phyloP scores from a whole-genome alignment of 2,888 invertebrate species.

The Tiphia femorata region DNA sequence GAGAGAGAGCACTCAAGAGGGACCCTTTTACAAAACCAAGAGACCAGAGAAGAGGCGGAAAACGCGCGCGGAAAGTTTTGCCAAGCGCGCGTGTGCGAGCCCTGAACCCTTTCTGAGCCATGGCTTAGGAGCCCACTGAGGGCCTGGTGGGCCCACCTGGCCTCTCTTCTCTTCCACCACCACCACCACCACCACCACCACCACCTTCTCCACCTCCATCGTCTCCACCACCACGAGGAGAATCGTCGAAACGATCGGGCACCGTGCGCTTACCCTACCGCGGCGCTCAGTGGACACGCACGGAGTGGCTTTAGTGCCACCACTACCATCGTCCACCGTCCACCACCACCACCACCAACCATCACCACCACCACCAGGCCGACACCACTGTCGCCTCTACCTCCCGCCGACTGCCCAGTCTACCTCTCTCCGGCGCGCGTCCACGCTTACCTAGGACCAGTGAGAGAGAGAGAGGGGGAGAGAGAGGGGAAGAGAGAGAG shows the following conservation, averaged over 20 bases:
- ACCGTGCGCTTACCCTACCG: conserved; percentile 24
- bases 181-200: conserved; percentile 13
- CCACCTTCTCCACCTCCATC: conserved; percentile 18
- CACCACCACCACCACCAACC: conserved; percentile 6
- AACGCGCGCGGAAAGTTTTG: conserved; percentile 29
- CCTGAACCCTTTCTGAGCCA: conserved; percentile 48
- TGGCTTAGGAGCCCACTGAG: conserved; percentile 26
- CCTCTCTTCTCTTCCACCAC: conserved; percentile 26
- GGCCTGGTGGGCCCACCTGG: conserved; percentile 38
- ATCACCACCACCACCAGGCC: conserved; percentile 41
- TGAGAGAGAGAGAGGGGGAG: conserved; percentile 27
- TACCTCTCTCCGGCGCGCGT: conserved; percentile 37
- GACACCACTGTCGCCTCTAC: conserved; percentile 67
- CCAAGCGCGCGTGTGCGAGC: conserved; percentile 38
- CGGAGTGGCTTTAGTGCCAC: conserved; percentile 29
- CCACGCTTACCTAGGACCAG: conserved; percentile 50
- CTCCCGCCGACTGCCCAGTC: conserved; percentile 44
- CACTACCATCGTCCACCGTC: conserved; percentile 40
- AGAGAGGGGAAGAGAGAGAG: conserved; percentile 1
- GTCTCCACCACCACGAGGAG: conserved; percentile 33
- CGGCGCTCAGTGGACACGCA: conserved; percentile 30
- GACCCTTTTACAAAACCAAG: conserved; percentile 55
- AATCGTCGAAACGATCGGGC: conserved; percentile 22
- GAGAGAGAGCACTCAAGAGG: conserved; percentile 44
- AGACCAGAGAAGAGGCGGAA: conserved; percentile 73